phyloP scores from a whole-genome alignment of 2,113 vertebrate genomes.

The Toxostoma redivivum region DNA sequence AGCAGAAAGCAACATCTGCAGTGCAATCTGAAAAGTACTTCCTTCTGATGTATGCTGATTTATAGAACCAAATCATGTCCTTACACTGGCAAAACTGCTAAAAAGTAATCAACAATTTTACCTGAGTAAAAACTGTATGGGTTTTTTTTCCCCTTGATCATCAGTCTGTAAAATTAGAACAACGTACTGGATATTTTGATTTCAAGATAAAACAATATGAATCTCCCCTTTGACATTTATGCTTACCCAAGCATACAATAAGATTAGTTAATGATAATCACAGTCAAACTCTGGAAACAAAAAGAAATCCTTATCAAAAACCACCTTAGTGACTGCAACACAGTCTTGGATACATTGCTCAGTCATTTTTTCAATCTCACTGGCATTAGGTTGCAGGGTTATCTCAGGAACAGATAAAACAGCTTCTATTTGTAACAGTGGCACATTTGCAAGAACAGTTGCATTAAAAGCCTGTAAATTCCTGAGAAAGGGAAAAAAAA shows the following conservation, averaged over 20 bases:
- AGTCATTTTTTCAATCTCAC: slow-evolving; percentile 80
- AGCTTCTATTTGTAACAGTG: slow-evolving; percentile 84
- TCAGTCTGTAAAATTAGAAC: background rate
- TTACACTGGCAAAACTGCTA: background rate
- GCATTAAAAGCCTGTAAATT: slow-evolving; percentile 83
- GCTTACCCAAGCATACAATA: background rate
- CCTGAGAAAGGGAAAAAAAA: slow-evolving; percentile 61
- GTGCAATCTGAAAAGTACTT: background rate
- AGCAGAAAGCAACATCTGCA: background rate
- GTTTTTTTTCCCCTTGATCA: background rate
- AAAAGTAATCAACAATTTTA: background rate
- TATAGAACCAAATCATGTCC: background rate
- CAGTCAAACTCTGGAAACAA: background rate
- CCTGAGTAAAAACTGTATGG: background rate
- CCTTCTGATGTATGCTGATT: background rate
- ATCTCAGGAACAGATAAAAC: slow-evolving; percentile 82
- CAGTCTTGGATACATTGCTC: slow-evolving; percentile 80
- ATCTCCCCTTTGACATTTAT: background rate
- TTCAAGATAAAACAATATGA: background rate
- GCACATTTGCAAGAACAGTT: slow-evolving; percentile 69
- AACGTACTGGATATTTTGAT: background rate
- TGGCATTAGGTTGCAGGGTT: slow-evolving; percentile 78
- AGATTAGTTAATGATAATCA: background rate
- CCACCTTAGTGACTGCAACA: slow-evolving; percentile 85
- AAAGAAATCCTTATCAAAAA: slow-evolving; percentile 23